Conservation (phyloP, 2,888 invertebrate genomes). For the Eurois occulta region DNA sequence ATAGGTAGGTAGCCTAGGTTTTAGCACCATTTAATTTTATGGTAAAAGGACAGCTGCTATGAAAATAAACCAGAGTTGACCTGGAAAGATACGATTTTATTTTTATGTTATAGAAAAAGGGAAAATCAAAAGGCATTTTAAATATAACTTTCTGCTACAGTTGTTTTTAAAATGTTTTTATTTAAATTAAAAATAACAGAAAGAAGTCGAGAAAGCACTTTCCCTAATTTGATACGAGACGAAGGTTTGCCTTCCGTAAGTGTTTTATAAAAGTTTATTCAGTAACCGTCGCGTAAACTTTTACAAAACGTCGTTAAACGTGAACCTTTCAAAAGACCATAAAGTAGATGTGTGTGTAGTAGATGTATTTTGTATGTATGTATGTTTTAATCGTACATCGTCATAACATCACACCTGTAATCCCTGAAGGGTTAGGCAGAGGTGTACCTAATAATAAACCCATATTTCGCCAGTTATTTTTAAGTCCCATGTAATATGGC, state of each 20-base stretch:
- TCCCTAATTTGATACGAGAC: conserved; percentile 21
- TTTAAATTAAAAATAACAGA: background rate
- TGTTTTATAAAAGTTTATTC: background rate
- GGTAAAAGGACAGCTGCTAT: background rate
- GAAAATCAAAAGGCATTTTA: background rate
- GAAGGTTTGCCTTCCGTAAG: background rate
- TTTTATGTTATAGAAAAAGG: background rate
- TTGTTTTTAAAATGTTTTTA: background rate
- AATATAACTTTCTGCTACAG: background rate
- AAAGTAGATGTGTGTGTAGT: background rate
- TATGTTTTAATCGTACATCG: background rate
- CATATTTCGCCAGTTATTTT: background rate
- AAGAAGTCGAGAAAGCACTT: conserved; percentile 19
- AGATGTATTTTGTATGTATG: no score
- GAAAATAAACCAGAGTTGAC: background rate
- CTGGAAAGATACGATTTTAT: background rate
- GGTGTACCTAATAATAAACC: no score
- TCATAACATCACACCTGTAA: no score
- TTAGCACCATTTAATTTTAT: conserved; percentile 6
- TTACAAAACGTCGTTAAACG: background rate
- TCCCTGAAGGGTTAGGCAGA: background rate
- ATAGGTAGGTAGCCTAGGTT: conserved; percentile 4
- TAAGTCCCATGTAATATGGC: no score
- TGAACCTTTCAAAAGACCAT: background rate
- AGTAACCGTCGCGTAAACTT: background rate